Percentiles rank a stretch among this genome's conserved stretches.
phyloP scores from a whole-genome alignment of 2,113 vertebrate genomes.

The Saguinus imperator region DNA sequence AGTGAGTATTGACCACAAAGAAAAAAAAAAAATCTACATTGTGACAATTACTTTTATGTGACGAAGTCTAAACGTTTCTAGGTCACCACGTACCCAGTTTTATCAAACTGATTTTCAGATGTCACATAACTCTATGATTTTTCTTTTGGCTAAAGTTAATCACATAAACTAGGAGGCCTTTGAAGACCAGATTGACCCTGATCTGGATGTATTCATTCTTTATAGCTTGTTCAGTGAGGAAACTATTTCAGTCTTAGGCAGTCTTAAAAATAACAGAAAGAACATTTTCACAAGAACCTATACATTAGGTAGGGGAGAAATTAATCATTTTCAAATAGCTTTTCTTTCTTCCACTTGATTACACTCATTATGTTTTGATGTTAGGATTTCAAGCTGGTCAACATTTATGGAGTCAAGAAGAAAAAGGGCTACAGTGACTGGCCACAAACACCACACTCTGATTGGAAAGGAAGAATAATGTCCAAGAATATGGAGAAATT shows the following conservation, averaged over 20 bases:
- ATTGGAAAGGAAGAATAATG: not conserved
- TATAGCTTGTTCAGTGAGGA: constrained; percentile 35
- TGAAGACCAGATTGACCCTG: constrained; percentile 55
- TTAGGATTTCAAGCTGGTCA: constrained; percentile 50
- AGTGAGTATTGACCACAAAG: not conserved
- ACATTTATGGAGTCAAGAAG: constrained; percentile 27
- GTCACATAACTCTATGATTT: constrained; percentile 66
- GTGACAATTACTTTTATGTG: constrained; percentile 31
- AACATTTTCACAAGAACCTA: constrained; percentile 48
- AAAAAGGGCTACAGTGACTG: not conserved
- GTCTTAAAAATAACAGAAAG: constrained; percentile 69
- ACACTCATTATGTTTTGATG: constrained; percentile 46
- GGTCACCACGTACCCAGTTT: constrained; percentile 52
- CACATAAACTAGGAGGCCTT: constrained; percentile 65
- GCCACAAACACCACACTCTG: not conserved
- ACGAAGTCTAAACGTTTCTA: constrained; percentile 72
- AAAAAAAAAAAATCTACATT: constrained; percentile 44
- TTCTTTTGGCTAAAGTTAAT: constrained; percentile 64
- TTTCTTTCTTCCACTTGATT: constrained; percentile 64
- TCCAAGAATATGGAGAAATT: not conserved
- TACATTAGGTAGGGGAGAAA: constrained; percentile 26
- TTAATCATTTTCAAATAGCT: constrained; percentile 58
- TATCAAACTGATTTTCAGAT: constrained; percentile 61
- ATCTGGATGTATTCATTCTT: constrained; percentile 58
- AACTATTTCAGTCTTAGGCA: constrained; percentile 52